These are phyloP conservation scores for Xerus rutilus DNA, from an alignment of 2,797 vertebrate genomes.

Conservation along the genomic window DNA sequence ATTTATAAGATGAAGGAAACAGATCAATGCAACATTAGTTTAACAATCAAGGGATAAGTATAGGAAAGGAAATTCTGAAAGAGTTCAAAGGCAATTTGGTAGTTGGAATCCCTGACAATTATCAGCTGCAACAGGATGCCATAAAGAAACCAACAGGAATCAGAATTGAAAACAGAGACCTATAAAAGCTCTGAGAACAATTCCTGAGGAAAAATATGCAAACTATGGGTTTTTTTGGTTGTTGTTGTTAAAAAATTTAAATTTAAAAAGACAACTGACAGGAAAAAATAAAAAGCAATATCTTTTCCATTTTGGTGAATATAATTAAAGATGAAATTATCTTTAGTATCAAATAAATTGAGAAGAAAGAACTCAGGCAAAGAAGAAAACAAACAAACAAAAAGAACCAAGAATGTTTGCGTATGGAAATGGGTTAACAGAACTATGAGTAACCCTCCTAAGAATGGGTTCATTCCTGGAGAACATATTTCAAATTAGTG, in stretches of 20 bases:
- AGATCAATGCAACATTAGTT: conserved; percentile 73
- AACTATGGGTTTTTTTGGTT: background rate
- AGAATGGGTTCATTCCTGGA: background rate
- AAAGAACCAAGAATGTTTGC: background rate
- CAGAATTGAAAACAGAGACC: background rate
- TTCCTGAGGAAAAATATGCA: background rate
- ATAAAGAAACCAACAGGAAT: background rate
- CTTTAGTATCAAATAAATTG: background rate
- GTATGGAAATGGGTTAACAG: background rate
- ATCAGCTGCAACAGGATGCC: background rate
- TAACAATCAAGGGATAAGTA: conserved; percentile 53
- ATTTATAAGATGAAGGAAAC: conserved; percentile 27
- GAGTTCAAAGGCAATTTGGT: conserved; percentile 53
- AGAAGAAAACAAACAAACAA: too few species aligned
- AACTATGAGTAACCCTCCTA: background rate
- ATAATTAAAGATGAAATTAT: background rate
- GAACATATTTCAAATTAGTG: background rate
- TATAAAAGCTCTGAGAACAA: background rate
- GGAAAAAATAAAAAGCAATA: background rate
- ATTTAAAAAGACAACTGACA: background rate
- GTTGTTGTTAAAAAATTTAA: too few species aligned
- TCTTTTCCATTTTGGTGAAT: background rate
- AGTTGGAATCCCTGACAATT: conserved; percentile 24
- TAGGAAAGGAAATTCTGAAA: conserved; percentile 2
- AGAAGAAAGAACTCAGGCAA: background rate